These are phyloP conservation scores for Mormyrops boulengeri DNA, from an alignment of 2,797 vertebrate species.

Conservation along the genomic window DNA sequence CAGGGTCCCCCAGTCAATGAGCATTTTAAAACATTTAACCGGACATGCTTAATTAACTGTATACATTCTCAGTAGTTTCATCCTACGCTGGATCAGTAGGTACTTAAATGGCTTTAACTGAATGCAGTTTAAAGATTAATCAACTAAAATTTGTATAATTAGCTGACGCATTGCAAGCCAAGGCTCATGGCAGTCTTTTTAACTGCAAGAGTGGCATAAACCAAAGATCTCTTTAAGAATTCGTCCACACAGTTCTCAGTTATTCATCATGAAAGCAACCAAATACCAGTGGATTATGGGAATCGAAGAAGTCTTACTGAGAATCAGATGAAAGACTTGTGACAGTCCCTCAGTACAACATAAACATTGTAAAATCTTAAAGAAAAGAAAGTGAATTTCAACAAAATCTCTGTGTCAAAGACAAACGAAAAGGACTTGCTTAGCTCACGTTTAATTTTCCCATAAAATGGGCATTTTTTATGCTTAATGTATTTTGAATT, in stretches of 20 bases:
- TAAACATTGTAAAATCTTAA: not conserved
- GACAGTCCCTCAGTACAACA: not conserved
- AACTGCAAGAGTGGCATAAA: not conserved
- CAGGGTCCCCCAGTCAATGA: not conserved
- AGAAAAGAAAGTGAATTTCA: not conserved
- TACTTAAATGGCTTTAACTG: not conserved
- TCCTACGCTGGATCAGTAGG: not conserved
- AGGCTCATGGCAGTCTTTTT: not conserved
- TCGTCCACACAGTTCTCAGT: not conserved
- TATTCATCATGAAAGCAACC: not conserved
- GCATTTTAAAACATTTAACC: not conserved
- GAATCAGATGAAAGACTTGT: conserved; percentile 12
- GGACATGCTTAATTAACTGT: not conserved
- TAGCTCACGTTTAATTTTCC: not conserved
- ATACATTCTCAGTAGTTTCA: not conserved
- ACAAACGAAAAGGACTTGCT: not conserved
- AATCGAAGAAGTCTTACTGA: conserved; percentile 9
- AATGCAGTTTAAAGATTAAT: not conserved
- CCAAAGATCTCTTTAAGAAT: not conserved
- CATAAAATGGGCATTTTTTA: not conserved
- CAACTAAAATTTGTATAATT: not conserved
- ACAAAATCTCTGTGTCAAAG: not conserved
- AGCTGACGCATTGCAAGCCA: not conserved
- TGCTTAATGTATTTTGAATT: not conserved
- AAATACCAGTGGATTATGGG: conserved; percentile 14